These are phyloP conservation scores for Plecotus auritus DNA, from an alignment of 2,113 vertebrate species.

Conservation along the genomic window DNA sequence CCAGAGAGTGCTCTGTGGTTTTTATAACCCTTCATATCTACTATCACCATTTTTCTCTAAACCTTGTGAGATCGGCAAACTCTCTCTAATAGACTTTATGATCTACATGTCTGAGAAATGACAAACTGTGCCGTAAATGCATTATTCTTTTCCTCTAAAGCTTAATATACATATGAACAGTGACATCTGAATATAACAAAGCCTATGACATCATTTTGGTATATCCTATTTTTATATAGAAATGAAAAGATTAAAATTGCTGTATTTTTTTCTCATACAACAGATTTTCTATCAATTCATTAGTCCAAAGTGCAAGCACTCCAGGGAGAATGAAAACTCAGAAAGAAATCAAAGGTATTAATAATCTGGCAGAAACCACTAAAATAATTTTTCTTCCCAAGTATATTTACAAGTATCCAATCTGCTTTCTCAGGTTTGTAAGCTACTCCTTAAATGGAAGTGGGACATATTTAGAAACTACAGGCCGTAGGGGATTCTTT, in stretches of 20 bases:
- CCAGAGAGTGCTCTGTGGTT: background rate
- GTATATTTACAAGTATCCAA: background rate
- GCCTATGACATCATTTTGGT: background rate
- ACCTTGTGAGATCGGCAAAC: background rate
- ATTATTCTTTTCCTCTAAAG: background rate
- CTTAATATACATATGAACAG: background rate
- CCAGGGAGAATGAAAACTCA: background rate
- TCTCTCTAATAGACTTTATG: background rate
- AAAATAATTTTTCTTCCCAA: background rate
- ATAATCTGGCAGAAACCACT: background rate
- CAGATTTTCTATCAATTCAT: conserved; percentile 4
- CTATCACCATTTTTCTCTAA: background rate
- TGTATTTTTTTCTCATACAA: background rate
- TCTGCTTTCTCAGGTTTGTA: background rate
- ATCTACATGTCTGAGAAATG: background rate
- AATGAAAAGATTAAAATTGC: background rate
- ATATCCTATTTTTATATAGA: background rate
- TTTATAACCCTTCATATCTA: background rate
- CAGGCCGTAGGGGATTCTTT: conserved; percentile 30
- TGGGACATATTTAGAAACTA: background rate
- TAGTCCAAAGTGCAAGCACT: background rate
- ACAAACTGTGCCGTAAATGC: background rate
- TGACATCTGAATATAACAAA: background rate
- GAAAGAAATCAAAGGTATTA: background rate
- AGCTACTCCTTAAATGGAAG: background rate